Evolutionary conservation across 2,113 vertebrate species (phyloP).

Genomic region (Strix uralensis): DNA sequence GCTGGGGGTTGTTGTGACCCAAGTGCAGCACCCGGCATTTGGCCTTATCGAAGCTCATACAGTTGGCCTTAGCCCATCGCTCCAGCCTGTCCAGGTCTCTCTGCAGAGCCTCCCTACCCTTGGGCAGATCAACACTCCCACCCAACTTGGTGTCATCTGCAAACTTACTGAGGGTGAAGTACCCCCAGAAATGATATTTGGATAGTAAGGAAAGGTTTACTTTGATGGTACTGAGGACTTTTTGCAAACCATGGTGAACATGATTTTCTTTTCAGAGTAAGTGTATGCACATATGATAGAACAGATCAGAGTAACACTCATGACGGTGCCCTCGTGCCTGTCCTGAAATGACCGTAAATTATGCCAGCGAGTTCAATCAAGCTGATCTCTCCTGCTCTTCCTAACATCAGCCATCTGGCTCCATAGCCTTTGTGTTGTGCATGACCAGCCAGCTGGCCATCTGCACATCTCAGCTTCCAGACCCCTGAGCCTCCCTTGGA

Average conservation of each 20-base stretch:
- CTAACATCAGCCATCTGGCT: slow-evolving; percentile 12
- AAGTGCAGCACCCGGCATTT: too few relatives aligned
- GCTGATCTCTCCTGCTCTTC: not conserved
- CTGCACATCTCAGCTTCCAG: not conserved
- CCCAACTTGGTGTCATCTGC: too few relatives aligned
- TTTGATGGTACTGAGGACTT: not conserved
- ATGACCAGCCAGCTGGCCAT: not conserved
- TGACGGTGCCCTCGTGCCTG: not conserved
- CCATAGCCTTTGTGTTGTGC: not conserved
- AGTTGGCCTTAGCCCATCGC: too few relatives aligned
- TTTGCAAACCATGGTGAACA: not conserved
- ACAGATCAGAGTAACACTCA: not conserved
- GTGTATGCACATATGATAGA: not conserved
- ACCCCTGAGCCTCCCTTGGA: not conserved
- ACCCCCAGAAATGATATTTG: not conserved
- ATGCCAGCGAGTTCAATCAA: not conserved
- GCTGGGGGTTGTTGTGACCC: too few relatives aligned
- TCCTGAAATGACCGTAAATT: not conserved
- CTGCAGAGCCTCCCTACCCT: too few relatives aligned
- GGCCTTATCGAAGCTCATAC: too few relatives aligned
- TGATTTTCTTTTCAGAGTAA: not conserved
- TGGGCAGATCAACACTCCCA: too few relatives aligned
- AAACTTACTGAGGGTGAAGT: too few relatives aligned
- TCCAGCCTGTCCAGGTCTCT: too few relatives aligned
- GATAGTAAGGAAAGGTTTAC: not conserved